Percentiles rank a stretch among this genome's conserved stretches.
Conservation (phyloP, 1,140 invertebrate genomes). For the Pristionchus pacificus region DNA sequence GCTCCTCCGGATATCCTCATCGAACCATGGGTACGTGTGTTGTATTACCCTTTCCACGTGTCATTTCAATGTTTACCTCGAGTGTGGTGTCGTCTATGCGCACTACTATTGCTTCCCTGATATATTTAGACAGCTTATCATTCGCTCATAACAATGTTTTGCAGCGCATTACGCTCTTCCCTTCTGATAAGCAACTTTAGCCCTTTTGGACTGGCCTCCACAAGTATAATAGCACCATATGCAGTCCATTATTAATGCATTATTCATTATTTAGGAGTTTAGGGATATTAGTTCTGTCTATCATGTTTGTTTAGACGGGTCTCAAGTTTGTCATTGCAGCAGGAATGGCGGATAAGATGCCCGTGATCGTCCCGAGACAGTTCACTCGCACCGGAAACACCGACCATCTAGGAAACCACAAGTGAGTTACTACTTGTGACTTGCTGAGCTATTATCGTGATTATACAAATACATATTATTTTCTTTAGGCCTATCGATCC, state of each 20-base stretch:
- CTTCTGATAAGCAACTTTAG: background rate
- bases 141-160: background rate
- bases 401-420: background rate
- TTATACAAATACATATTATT: background rate
- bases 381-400: conserved; percentile 16
- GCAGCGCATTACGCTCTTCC: background rate
- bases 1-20: too few relatives aligned
- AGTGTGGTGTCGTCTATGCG: too few relatives aligned
- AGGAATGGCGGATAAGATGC: conserved; percentile 9
- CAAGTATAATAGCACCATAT: too few relatives aligned
- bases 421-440: background rate
- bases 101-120: too few relatives aligned
- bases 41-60: too few relatives aligned
- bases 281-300: background rate
- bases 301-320: background rate
- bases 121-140: too few relatives aligned
- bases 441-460: background rate
- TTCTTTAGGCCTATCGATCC: background rate
- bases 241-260: too few relatives aligned
- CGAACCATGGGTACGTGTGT: too few relatives aligned
- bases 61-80: too few relatives aligned
- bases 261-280: too few relatives aligned
- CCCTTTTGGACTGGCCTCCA: background rate
- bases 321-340: background rate
- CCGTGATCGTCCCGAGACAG: background rate